phyloP scores from a whole-genome alignment of 2,888 invertebrate genomes.

The Arge pagana region DNA sequence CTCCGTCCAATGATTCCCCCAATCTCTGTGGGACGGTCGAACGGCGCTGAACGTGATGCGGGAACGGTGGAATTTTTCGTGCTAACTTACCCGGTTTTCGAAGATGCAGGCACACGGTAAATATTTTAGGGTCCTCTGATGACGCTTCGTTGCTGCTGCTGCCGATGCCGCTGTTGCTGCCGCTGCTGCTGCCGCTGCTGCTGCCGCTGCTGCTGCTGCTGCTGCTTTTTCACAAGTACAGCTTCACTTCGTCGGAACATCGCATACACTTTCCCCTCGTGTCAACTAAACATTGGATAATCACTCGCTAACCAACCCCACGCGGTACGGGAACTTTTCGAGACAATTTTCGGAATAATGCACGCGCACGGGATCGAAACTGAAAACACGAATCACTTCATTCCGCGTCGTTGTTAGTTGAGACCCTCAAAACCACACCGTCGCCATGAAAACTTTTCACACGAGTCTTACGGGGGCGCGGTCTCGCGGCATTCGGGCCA shows the following conservation, averaged over 20 bases:
- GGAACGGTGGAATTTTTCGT: not conserved
- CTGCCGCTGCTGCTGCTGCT: not conserved
- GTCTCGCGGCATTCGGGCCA: constrained; percentile 29
- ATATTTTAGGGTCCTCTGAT: constrained; percentile 12
- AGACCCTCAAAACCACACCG: constrained; percentile 21
- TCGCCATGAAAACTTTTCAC: constrained; percentile 27
- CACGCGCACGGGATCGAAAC: not conserved
- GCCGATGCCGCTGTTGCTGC: constrained; percentile 10
- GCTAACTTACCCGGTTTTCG: constrained; percentile 10
- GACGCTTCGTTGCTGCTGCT: constrained; percentile 3
- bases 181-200: not conserved
- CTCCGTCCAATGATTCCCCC: too few relatives aligned
- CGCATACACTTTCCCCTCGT: constrained; percentile 9
- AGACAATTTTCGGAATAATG: too few relatives aligned
- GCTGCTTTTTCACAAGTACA: constrained; percentile 8
- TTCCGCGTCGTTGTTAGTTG: constrained; percentile 14
- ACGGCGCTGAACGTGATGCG: not conserved
- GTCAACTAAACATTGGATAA: constrained; percentile 18
- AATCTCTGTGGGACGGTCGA: not conserved
- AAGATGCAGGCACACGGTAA: constrained; percentile 22
- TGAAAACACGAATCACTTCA: constrained; percentile 13
- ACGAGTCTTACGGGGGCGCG: constrained; percentile 16
- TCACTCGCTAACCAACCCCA: too few relatives aligned
- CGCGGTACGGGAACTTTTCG: too few relatives aligned
- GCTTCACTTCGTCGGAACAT: constrained; percentile 14